phyloP scores from a whole-genome alignment of 2,113 vertebrate species.

The Hystrix cristata region DNA sequence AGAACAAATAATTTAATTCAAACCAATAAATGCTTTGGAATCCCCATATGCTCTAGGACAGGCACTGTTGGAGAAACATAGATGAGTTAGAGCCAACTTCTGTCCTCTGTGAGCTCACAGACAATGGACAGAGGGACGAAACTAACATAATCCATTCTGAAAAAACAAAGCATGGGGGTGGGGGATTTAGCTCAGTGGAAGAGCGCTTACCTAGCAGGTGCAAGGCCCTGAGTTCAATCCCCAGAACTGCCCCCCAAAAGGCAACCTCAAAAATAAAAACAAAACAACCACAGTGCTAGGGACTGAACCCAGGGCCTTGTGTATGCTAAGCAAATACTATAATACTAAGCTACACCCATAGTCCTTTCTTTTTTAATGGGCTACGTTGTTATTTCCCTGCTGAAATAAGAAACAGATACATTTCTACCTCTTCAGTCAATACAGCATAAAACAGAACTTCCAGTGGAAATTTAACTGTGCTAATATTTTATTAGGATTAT shows the following conservation, averaged over 20 bases:
- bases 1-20: constrained; percentile 35
- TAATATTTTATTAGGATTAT: constrained; percentile 44
- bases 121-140: neutral
- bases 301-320: neutral
- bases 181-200: no score
- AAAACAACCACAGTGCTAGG: neutral
- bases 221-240: no score
- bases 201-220: no score
- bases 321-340: neutral
- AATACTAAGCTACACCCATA: neutral
- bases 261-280: no score
- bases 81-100: neutral
- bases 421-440: neutral
- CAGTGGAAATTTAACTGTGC: neutral
- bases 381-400: neutral
- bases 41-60: neutral
- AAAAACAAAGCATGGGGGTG: neutral
- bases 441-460: neutral
- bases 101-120: neutral
- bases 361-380: neutral
- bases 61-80: neutral
- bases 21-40: constrained; percentile 6
- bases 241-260: no score
- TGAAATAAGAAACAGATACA: neutral
- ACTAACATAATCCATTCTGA: neutral